Percentiles rank a stretch among this genome's conserved stretches.
Evolutionary conservation across 2,797 vertebrate species (phyloP).

Genomic region (Apogon talboti): DNA sequence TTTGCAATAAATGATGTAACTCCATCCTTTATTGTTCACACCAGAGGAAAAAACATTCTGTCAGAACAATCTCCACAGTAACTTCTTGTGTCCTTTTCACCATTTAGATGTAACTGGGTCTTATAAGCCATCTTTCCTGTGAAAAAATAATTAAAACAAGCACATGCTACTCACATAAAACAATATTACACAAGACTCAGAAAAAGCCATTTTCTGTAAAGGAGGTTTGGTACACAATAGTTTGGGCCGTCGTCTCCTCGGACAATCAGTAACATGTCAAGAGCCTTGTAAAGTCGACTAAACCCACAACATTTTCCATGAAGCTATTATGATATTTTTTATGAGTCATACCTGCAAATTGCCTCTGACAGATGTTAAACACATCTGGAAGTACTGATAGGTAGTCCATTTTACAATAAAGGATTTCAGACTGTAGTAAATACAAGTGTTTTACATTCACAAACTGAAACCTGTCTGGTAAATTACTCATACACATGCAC

Average conservation of each 20-base stretch:
- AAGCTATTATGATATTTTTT: conserved; percentile 3
- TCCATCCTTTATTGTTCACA: conserved; percentile 62
- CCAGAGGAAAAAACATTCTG: conserved; percentile 53
- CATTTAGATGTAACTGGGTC: conserved; percentile 64
- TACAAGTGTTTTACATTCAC: conserved; percentile 6
- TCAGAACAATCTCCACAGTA: conserved; percentile 73
- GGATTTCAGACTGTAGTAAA: conserved; percentile 2
- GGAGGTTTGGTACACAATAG: not conserved
- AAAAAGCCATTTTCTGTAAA: too few species aligned
- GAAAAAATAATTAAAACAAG: conserved; percentile 33
- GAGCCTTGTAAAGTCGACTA: conserved; percentile 8
- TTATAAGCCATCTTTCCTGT: conserved; percentile 34
- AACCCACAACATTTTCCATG: conserved; percentile 15
- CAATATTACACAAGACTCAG: conserved; percentile 23
- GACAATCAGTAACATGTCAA: conserved; percentile 9
- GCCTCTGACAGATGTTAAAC: conserved; percentile 12
- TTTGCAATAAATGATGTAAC: conserved; percentile 72
- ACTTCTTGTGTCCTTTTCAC: conserved; percentile 55
- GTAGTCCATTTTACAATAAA: conserved; percentile 12
- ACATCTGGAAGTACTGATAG: conserved; percentile 29
- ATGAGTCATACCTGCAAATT: conserved; percentile 21
- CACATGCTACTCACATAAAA: conserved; percentile 9
- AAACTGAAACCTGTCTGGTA: conserved; percentile 31
- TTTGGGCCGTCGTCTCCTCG: conserved; percentile 6
- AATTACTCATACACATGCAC: conserved; percentile 48